These are phyloP conservation scores for Ispidina lecontei DNA, from an alignment of 2,797 vertebrate species.

Conservation along the genomic window DNA sequence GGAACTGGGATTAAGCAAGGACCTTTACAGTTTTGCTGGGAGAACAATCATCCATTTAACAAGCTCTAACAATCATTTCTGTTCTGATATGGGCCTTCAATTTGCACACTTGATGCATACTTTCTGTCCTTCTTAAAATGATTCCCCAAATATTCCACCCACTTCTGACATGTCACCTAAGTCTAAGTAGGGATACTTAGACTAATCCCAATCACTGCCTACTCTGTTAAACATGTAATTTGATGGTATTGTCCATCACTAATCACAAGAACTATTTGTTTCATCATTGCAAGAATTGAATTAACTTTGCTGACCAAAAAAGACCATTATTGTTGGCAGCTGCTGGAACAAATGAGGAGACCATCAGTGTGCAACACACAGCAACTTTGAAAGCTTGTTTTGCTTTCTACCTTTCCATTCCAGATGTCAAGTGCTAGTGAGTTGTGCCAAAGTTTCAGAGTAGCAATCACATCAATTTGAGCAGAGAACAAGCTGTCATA, in stretches of 20 bases:
- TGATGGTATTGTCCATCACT: neutral
- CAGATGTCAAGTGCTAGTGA: constrained; percentile 56
- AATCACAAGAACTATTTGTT: neutral
- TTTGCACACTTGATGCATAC: neutral
- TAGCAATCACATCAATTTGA: constrained; percentile 58
- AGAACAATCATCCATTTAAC: neutral
- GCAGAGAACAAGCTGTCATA: constrained; percentile 57
- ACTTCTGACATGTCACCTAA: fast-evolving
- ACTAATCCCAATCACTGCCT: neutral
- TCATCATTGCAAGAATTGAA: neutral
- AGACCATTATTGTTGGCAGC: neutral
- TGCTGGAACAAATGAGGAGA: neutral
- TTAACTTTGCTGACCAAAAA: constrained; percentile 16
- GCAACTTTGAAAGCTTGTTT: neutral
- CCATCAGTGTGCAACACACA: neutral
- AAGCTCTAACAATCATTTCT: neutral
- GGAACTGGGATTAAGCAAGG: fast-evolving
- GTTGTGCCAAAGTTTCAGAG: constrained; percentile 31
- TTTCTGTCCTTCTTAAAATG: neutral
- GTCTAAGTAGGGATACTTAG: neutral
- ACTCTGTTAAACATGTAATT: neutral
- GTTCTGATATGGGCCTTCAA: neutral
- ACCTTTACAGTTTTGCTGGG: neutral
- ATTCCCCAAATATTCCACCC: neutral
- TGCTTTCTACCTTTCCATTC: constrained; percentile 9